Evolutionary conservation across 2,113 vertebrate species (phyloP).

Genomic region (Pica pica): DNA sequence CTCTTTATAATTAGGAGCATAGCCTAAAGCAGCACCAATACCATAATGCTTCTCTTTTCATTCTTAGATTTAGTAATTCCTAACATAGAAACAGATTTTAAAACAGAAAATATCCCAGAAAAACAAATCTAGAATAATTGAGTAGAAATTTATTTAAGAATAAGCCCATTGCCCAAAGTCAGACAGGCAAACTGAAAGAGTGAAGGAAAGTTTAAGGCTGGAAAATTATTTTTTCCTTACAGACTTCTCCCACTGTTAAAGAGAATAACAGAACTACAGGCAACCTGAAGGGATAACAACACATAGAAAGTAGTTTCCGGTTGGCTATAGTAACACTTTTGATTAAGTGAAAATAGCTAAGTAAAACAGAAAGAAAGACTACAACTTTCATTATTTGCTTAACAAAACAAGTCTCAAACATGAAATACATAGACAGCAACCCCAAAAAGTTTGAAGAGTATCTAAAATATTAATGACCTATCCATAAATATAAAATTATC

Average conservation of each 20-base stretch:
- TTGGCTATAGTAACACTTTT: not conserved
- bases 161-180: not conserved
- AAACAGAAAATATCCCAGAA: not conserved
- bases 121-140: not conserved
- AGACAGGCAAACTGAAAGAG: not conserved
- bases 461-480: constrained; percentile 36
- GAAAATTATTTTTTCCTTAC: not conserved
- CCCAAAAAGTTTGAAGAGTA: not conserved
- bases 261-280: not conserved
- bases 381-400: not conserved
- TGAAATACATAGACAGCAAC: not conserved
- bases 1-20: not conserved
- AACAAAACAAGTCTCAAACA: not conserved
- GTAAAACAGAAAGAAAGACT: not conserved
- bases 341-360: not conserved
- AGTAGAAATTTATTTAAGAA: not conserved
- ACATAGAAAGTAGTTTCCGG: not conserved
- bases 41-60: not conserved
- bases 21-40: not conserved
- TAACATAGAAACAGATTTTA: not conserved
- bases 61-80: not conserved
- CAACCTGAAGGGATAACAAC: not conserved
- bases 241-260: not conserved
- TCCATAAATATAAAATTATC: not conserved
- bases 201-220: not conserved